Evolutionary conservation across 2,113 vertebrate species (phyloP), one percentile per base, ranked within the genome.

Genomic region (Cynoglossus semilaevis): DNA sequence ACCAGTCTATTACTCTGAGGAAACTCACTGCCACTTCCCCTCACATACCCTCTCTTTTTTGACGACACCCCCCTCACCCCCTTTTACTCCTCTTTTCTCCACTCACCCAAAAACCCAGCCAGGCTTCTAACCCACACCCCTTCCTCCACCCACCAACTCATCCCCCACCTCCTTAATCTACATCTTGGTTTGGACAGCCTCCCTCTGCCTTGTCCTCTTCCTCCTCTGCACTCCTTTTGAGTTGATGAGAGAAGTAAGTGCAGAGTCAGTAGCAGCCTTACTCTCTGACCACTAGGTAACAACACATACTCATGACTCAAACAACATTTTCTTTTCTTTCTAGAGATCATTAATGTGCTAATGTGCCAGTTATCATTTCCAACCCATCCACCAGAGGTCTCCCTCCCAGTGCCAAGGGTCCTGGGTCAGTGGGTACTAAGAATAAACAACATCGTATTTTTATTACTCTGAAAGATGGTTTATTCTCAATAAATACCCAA

Each of bases 211-310:
- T 85, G 69, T 80, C 80, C 78, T 85, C 74, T 68, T 78, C 83
- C 76, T 84, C 83, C 84, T 79, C 70, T 81, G 75, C 74, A 72
- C 74, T 76, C 75, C 69, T 73, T 88, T 88, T 89, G 76, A 89
- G 81, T 85, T 88, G 77, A 88, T 72, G 74, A 81, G 82, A 90
- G 86, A 85, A 91, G 90, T 91, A 92, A 92, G 91, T 87, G 90
- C 90, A 88, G 82, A 78, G 70, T 35, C 88, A 90, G 72, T 89
- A 88, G 86, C 67, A 76, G 89, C 89, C 89, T 91, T 92, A 91
- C 89, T 92, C 81, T 91, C 88, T 88, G 70, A 83, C 74, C 74
- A 74, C 61, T 77, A 81, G 78, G 77, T 70, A 57, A 70, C 52
- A 29, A 77, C 85, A 85, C 82, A 51, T 81, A 47, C 51, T 61